A percentile compares a stretch with the other conserved stretches of the same genome.
Conservation (phyloP, 2,113 vertebrate species). For the Aspiorhynchus laticeps region DNA sequence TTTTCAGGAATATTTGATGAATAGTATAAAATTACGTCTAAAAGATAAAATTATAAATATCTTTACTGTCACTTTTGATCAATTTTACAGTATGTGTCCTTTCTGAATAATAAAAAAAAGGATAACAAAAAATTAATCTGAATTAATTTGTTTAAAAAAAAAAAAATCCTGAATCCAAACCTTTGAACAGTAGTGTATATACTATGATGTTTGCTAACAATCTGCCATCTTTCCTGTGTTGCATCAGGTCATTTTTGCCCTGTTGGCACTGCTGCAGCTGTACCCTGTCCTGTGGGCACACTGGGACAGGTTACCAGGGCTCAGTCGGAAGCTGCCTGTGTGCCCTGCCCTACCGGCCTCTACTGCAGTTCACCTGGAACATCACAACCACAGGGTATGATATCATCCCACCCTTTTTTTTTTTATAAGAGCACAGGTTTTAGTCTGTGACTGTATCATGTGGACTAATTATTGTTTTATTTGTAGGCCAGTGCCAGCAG, state of each 20-base stretch:
- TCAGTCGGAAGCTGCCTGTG: constrained; percentile 73
- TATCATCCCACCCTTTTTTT: background rate
- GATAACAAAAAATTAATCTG: too few species aligned
- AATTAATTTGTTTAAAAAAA: background rate
- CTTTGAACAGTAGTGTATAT: background rate
- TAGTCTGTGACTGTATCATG: background rate
- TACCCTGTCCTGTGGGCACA: constrained; percentile 83
- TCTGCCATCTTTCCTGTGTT: background rate
- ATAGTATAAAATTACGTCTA: too few species aligned
- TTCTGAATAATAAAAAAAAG: background rate
- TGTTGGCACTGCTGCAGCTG: constrained; percentile 65
- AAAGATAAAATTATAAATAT: too few species aligned
- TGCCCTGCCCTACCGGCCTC: constrained; percentile 80
- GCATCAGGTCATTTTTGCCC: constrained; percentile 84
- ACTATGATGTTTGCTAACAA: background rate
- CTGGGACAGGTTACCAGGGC: constrained; percentile 76
- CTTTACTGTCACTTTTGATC: background rate
- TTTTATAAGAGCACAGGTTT: background rate
- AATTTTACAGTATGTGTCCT: background rate
- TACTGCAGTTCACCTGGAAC: constrained; percentile 83
- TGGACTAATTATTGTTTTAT: constrained; percentile 21
- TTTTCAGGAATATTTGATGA: too few species aligned
- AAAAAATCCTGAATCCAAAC: background rate
- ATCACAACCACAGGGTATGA: constrained; percentile 80
- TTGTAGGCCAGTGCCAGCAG: constrained; percentile 79